These are phyloP conservation scores for Dufourea novaeangliae DNA, from an alignment of 1,140 invertebrate genomes.

Conservation along the genomic window DNA sequence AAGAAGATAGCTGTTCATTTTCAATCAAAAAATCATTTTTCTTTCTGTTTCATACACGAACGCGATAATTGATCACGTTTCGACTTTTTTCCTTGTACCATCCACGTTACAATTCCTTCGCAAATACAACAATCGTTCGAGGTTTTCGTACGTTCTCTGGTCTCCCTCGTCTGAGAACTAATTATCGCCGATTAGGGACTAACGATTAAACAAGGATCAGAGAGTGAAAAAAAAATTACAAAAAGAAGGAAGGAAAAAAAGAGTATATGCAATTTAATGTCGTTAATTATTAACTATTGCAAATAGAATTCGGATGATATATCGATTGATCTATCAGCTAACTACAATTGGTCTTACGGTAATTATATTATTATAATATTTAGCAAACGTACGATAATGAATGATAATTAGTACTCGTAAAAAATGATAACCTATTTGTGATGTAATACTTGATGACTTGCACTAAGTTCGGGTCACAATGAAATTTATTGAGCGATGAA, in stretches of 20 bases:
- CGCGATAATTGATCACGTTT: not conserved
- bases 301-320: conserved; percentile 69
- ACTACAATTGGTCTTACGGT: conserved; percentile 74
- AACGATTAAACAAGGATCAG: conserved; percentile 58
- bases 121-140: conserved; percentile 29
- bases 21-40: not conserved
- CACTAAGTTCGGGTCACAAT: conserved; percentile 79
- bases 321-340: conserved; percentile 72
- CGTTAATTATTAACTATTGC: conserved; percentile 74
- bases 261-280: conserved; percentile 79
- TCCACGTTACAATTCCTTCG: conserved; percentile 25
- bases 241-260: conserved; percentile 66
- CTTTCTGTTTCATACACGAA: not conserved
- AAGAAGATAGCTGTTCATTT: conserved; percentile 33
- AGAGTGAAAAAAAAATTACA: conserved; percentile 47
- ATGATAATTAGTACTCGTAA: conserved; percentile 79
- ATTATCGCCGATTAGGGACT: conserved; percentile 53
- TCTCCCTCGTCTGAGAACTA: conserved; percentile 47
- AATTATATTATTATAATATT: conserved; percentile 76
- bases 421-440: conserved; percentile 77
- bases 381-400: conserved; percentile 71
- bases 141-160: conserved; percentile 46
- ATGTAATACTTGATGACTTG: conserved; percentile 80
- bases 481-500: conserved; percentile 81
- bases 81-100: conserved; percentile 5